Evolutionary conservation across 2,113 vertebrate species (phyloP).

Genomic region (Gallinago paraguaiae): DNA sequence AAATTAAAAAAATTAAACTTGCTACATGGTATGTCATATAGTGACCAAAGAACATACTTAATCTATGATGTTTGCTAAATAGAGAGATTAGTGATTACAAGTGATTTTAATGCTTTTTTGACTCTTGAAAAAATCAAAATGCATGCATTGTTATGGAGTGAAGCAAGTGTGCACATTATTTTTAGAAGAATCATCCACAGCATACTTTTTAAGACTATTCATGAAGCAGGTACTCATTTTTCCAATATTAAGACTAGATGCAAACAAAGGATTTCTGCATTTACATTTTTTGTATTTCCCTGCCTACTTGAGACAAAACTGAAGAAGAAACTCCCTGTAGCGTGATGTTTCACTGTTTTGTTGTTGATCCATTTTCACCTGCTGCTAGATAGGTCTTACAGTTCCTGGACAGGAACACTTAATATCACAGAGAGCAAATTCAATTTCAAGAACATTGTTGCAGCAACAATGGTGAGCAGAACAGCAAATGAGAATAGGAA

Average conservation of each 20-base stretch:
- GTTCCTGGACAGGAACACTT: neutral
- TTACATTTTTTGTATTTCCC: neutral
- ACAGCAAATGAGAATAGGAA: neutral
- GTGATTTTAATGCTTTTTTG: neutral
- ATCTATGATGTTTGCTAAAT: neutral
- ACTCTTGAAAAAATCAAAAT: neutral
- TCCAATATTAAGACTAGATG: neutral
- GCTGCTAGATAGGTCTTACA: neutral
- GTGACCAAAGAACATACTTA: neutral
- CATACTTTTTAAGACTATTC: neutral
- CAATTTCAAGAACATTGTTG: constrained; percentile 20
- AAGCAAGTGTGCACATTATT: neutral
- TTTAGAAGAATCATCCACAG: neutral
- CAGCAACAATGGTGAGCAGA: neutral
- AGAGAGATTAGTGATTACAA: neutral
- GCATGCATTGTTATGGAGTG: neutral
- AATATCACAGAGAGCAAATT: neutral
- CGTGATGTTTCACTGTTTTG: neutral
- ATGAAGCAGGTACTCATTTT: neutral
- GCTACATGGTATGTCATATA: rapidly evolving
- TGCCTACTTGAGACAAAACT: neutral
- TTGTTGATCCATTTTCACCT: neutral
- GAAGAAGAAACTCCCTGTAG: neutral
- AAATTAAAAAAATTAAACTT: neutral
- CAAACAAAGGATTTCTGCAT: neutral